A percentile compares a stretch with the other conserved stretches of the same genome.
Conservation (phyloP, 2,888 invertebrate genomes). For the Mythimna pallens region DNA sequence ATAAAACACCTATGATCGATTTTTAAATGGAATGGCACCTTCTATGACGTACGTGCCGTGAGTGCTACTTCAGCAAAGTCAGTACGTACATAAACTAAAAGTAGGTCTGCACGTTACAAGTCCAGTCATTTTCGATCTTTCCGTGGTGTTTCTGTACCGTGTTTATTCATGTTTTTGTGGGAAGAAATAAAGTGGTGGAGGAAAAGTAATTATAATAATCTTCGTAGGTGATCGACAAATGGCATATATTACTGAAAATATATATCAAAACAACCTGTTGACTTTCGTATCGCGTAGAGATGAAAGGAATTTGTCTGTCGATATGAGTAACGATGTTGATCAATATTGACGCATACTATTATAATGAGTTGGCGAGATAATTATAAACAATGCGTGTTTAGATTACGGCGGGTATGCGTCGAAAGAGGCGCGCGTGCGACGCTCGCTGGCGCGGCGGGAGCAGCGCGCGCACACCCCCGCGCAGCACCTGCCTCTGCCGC, state of each 20-base stretch:
- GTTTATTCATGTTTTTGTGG: slow-evolving; percentile 24
- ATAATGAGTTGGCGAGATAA: slow-evolving; percentile 41
- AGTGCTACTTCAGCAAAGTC: slow-evolving; percentile 41
- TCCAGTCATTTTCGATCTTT: slow-evolving; percentile 17
- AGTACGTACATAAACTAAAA: slow-evolving; percentile 21
- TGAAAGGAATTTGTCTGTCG: slow-evolving; percentile 43
- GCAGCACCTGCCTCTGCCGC: slow-evolving; percentile 82
- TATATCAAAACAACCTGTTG: slow-evolving; percentile 35
- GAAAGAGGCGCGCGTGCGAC: slow-evolving; percentile 85
- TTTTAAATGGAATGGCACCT: slow-evolving; percentile 54
- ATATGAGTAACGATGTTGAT: slow-evolving; percentile 39
- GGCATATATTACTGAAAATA: slow-evolving; percentile 15
- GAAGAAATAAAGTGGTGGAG: slow-evolving; percentile 37
- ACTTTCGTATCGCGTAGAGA: slow-evolving; percentile 16
- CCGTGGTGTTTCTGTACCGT: slow-evolving; percentile 3
- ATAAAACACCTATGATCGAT: slow-evolving; percentile 56
- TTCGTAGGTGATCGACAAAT: neutral
- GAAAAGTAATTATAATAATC: slow-evolving; percentile 29
- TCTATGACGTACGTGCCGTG: slow-evolving; percentile 39
- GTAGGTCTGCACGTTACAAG: slow-evolving; percentile 16
- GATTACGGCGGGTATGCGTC: slow-evolving; percentile 87
- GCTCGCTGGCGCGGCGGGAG: slow-evolving; percentile 82
- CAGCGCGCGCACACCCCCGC: slow-evolving; percentile 81
- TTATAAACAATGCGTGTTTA: slow-evolving; percentile 64
- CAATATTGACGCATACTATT: slow-evolving; percentile 49